phyloP scores from a whole-genome alignment of 2,797 vertebrate species.

The Cyclura pinguis region DNA sequence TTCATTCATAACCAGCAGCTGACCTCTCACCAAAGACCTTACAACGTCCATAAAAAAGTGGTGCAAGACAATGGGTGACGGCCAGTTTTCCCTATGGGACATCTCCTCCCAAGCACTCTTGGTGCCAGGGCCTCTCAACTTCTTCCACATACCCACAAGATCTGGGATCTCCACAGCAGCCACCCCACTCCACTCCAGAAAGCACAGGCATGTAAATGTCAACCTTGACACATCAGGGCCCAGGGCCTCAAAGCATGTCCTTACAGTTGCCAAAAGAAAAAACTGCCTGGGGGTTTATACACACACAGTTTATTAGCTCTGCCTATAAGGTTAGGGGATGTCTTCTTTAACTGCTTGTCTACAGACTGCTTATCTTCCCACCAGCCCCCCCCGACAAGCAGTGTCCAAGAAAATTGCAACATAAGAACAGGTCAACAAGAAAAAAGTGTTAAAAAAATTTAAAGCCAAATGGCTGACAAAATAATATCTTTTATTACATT shows the following conservation, averaged over 20 bases:
- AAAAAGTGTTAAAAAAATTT: neutral
- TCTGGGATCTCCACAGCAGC: neutral
- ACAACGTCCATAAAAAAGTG: neutral
- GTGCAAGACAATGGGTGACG: neutral
- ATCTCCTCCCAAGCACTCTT: neutral
- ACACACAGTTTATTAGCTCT: neutral
- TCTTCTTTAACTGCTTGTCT: neutral
- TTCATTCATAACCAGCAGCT: too few relatives aligned
- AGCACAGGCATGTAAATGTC: too few relatives aligned
- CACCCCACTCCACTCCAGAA: neutral
- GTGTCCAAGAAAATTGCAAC: neutral
- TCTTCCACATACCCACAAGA: neutral
- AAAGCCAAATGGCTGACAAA: neutral
- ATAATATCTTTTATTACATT: neutral
- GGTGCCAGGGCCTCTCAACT: neutral
- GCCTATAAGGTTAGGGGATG: neutral
- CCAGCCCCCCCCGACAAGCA: neutral
- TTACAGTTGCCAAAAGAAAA: neutral
- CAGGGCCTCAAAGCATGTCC: neutral
- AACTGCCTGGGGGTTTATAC: neutral
- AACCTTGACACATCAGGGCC: neutral
- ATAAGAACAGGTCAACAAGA: neutral
- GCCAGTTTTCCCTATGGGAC: neutral
- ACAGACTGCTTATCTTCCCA: neutral
- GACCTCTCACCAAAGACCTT: neutral